Evolutionary conservation across 2,797 vertebrate species (phyloP), one percentile per base, ranked within the genome.

Genomic region (Adrianichthys oophorus): DNA sequence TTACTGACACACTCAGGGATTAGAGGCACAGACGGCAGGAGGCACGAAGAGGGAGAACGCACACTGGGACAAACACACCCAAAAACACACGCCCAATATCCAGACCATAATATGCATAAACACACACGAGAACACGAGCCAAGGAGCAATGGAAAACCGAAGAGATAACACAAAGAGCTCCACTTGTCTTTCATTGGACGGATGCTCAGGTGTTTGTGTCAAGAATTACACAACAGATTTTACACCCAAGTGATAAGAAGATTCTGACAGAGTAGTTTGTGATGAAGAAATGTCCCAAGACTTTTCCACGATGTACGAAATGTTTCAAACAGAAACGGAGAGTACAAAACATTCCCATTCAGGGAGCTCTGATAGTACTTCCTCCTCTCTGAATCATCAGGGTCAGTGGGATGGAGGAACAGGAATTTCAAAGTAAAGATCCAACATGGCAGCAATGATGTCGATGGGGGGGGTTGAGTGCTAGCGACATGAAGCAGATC

Each of bases 401-500:
- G 78, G 83, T 84, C 78, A 84, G 70, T 65, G 78, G 68, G 76
- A 66, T 59, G 65, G 76, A 79, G 75, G 76, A 84, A 70, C 68
- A 71, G 56, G 59, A 69, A 76, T 80, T 87, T 83, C 82, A 78
- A 84, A 88, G 82, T 81, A 89, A 37, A 37, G 32, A 3, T 37
- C 32, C 32, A 37, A 37, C 32, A 13, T 56, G 85, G 90, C 86
- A 91, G 87, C 93, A 91, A 61, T 83, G 80, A 91, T 24, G 47
- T 15, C 17, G 10, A 61, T 48, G 52, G 19, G 52, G 21, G 19
- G 41, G 89, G 12, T 58, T 8, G 29, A 7, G 52, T 10, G 61
- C 8, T 60, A 62, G 72, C 68, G 69, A 94, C 95, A 95, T 90
- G 88, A 93, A 93, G 92, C 90, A 90, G 94, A 97, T 97, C 94